Evolutionary conservation across 2,113 vertebrate species (phyloP).

Genomic region (Phylloscopus trochilus): DNA sequence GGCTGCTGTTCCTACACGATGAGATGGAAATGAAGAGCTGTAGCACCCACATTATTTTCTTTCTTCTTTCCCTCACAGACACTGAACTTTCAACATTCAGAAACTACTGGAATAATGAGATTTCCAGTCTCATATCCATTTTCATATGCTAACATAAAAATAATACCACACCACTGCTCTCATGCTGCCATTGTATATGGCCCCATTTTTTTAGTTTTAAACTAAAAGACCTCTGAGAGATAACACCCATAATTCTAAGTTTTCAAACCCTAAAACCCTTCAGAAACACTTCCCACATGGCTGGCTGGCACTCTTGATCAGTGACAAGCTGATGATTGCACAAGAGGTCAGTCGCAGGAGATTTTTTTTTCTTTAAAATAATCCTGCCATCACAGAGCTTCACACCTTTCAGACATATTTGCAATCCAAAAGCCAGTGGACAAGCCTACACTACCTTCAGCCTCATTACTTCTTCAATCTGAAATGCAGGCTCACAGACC

Average conservation of each 20-base stretch:
- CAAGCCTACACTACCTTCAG: not conserved
- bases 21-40: not conserved
- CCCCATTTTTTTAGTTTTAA: not conserved
- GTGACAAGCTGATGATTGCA: not conserved
- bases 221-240: not conserved
- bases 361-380: not conserved
- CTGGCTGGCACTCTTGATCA: not conserved
- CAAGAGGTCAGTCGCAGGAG: rapidly evolving
- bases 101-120: not conserved
- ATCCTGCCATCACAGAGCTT: not conserved
- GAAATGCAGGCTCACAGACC: not conserved
- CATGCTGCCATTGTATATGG: not conserved
- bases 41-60: not conserved
- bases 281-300: not conserved
- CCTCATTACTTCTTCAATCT: not conserved
- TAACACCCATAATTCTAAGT: not conserved
- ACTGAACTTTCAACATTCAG: not conserved
- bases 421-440: not conserved
- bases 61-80: not conserved
- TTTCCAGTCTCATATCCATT: not conserved
- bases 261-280: not conserved
- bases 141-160: not conserved
- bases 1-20: not conserved
- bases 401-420: not conserved
- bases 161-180: not conserved